A percentile compares a stretch with the other conserved stretches of the same genome.
Conservation (phyloP, 2,113 vertebrate species). For the Bubalus kerabau region DNA sequence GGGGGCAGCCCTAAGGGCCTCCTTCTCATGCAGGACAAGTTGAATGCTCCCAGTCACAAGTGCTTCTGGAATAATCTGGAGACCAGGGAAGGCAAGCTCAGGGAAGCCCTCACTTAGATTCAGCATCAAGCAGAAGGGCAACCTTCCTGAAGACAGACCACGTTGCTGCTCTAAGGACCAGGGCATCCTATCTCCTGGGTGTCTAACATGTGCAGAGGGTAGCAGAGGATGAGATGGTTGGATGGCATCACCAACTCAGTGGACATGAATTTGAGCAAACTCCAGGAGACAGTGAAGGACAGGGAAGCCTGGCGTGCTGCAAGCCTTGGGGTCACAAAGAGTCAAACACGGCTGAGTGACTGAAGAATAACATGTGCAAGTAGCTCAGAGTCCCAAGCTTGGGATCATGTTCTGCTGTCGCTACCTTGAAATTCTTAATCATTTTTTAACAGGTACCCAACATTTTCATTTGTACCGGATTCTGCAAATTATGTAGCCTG, state of each 20-base stretch:
- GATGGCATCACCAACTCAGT: background rate
- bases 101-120: background rate
- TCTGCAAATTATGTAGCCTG: background rate
- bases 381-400: background rate
- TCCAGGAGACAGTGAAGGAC: background rate
- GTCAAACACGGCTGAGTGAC: background rate
- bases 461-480: background rate
- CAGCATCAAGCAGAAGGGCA: background rate
- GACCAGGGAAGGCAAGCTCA: background rate
- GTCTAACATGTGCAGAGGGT: background rate
- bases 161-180: accelerated
- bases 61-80: background rate
- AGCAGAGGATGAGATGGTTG: background rate
- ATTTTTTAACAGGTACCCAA: background rate
- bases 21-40: background rate
- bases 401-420: too few species aligned
- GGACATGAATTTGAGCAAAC: background rate
- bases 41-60: background rate
- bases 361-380: background rate
- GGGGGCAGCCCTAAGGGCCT: background rate
- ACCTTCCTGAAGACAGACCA: background rate
- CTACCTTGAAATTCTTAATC: background rate
- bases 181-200: background rate
- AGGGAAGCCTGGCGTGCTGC: background rate
- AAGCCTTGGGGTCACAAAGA: background rate